phyloP scores from a whole-genome alignment of 2,797 vertebrate species.

The Antennarius maculatus region DNA sequence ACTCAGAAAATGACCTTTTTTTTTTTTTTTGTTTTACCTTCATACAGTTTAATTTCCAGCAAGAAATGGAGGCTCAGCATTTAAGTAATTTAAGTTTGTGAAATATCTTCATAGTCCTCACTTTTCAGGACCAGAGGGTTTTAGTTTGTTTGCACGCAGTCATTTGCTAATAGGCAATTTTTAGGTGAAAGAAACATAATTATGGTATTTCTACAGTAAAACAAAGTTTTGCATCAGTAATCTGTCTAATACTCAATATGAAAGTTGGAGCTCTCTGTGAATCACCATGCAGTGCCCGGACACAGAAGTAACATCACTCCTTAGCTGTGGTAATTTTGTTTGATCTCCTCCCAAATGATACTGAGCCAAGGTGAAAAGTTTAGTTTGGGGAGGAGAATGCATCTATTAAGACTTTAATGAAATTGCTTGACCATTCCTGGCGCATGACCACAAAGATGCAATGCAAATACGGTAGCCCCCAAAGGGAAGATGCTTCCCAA shows the following conservation, averaged over 20 bases:
- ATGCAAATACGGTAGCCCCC: slow-evolving; percentile 48
- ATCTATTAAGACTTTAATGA: slow-evolving; percentile 51
- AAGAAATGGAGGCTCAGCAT: too few species aligned
- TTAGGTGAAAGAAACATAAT: neutral
- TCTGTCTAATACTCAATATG: neutral
- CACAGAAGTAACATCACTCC: slow-evolving; percentile 15
- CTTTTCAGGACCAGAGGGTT: too few species aligned
- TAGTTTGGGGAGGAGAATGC: slow-evolving; percentile 37
- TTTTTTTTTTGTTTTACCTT: too few species aligned
- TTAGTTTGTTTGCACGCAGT: too few species aligned
- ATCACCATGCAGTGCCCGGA: slow-evolving; percentile 25
- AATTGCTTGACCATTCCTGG: slow-evolving; percentile 59
- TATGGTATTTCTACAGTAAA: too few species aligned
- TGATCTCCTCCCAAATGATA: slow-evolving; percentile 45
- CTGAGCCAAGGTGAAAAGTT: slow-evolving; percentile 60
- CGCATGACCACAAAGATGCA: slow-evolving; percentile 13
- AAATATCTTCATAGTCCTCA: too few species aligned
- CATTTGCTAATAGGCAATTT: too few species aligned
- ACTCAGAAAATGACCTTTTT: too few species aligned
- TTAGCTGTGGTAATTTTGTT: slow-evolving; percentile 41
- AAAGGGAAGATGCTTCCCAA: slow-evolving; percentile 44
- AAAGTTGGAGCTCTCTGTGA: slow-evolving; percentile 10
- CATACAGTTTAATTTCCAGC: too few species aligned
- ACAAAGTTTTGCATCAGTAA: neutral
- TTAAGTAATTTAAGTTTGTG: too few species aligned